Conservation (phyloP, 1,140 invertebrate genomes). For the Drosophila triauraria region DNA sequence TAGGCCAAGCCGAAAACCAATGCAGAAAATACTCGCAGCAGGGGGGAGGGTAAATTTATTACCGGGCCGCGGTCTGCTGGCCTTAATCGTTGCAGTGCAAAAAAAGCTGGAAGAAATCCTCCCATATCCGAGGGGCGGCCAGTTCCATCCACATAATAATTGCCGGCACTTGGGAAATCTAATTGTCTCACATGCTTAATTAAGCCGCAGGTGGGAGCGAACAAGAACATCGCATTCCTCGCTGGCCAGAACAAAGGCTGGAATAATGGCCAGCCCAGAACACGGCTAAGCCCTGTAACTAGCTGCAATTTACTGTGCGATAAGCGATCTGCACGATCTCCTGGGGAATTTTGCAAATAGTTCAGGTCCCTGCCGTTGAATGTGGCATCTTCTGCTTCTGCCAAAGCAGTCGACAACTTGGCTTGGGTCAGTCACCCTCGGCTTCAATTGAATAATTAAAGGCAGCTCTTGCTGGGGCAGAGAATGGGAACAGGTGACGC, state of each 20-base stretch:
- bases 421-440: slow-evolving; percentile 56
- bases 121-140: slow-evolving; percentile 8
- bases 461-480: slow-evolving; percentile 28
- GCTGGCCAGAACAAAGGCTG: slow-evolving; percentile 23
- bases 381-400: slow-evolving; percentile 26
- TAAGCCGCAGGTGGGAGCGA: slow-evolving; percentile 33
- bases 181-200: slow-evolving; percentile 50
- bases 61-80: slow-evolving; percentile 37
- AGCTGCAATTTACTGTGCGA: slow-evolving; percentile 64
- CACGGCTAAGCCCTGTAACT: slow-evolving; percentile 59
- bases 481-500: slow-evolving; percentile 50
- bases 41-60: slow-evolving; percentile 40
- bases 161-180: slow-evolving; percentile 44
- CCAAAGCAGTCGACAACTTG: slow-evolving; percentile 26
- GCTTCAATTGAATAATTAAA: slow-evolving; percentile 74
- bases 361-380: slow-evolving; percentile 60
- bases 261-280: slow-evolving; percentile 33
- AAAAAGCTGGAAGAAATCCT: slow-evolving; percentile 27
- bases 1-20: slow-evolving; percentile 38
- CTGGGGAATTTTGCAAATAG: slow-evolving; percentile 38
- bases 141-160: slow-evolving; percentile 27
- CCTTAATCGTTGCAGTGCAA: slow-evolving; percentile 18
- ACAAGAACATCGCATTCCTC: slow-evolving; percentile 32
- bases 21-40: slow-evolving; percentile 1
- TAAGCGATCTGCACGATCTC: slow-evolving; percentile 48